Conservation (phyloP, 2,888 invertebrate genomes). For the Chymomyza procnemis region DNA sequence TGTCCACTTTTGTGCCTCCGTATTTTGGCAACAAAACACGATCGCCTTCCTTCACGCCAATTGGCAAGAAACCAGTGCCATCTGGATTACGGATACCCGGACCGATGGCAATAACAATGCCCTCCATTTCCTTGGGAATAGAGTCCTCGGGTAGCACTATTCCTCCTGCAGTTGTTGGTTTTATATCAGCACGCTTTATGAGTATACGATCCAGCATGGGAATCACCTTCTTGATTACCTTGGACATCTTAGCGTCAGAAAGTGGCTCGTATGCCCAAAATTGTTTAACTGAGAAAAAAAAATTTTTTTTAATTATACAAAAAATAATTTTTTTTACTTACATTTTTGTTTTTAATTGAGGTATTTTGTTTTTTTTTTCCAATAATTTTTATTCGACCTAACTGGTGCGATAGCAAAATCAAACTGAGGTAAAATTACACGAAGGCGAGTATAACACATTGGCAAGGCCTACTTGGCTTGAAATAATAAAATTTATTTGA, state of each 20-base stretch:
- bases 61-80: slow-evolving; percentile 90
- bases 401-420: no score
- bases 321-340: no score
- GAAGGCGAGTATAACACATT: no score
- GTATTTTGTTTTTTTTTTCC: no score
- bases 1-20: slow-evolving; percentile 95
- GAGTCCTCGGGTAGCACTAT: slow-evolving; percentile 98
- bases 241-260: slow-evolving; percentile 37
- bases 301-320: no score
- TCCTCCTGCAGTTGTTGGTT: slow-evolving; percentile 95
- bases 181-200: slow-evolving; percentile 92
- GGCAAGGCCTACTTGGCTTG: no score
- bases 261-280: no score
- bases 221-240: slow-evolving; percentile 82
- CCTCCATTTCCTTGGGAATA: slow-evolving; percentile 92
- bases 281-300: no score
- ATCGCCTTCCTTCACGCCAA: slow-evolving; percentile 92
- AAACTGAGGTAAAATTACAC: no score
- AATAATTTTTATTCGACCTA: no score
- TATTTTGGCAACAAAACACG: slow-evolving; percentile 96
- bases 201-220: slow-evolving; percentile 97
- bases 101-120: slow-evolving; percentile 95
- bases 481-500: no score
- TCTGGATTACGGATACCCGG: slow-evolving; percentile 91
- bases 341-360: no score